Evolutionary conservation across 2,113 vertebrate species (phyloP).

Genomic region (Chionodraco myersi): DNA sequence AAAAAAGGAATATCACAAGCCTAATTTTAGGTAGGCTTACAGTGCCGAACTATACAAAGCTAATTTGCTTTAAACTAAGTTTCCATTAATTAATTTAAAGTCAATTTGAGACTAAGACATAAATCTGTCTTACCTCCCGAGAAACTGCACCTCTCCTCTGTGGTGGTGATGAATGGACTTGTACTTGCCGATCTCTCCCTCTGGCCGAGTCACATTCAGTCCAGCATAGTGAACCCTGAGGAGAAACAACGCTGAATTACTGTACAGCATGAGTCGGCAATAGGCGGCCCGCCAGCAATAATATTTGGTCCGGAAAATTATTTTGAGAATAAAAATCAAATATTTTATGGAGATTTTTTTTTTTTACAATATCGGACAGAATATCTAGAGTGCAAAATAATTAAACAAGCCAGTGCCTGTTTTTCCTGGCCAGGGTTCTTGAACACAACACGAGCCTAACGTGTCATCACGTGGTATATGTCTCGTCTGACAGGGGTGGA

Average conservation of each 20-base stretch:
- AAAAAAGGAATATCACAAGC: neutral
- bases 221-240: constrained; percentile 91
- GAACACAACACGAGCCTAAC: no score
- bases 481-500: no score
- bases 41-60: neutral
- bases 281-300: no score
- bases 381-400: no score
- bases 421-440: no score
- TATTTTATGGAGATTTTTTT: no score
- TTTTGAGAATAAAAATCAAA: no score
- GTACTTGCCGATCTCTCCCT: constrained; percentile 95
- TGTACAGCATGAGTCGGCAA: neutral
- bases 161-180: constrained; percentile 98
- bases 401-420: no score
- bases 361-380: no score
- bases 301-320: no score
- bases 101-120: neutral
- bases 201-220: constrained; percentile 92
- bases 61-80: neutral
- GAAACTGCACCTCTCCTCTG: constrained; percentile 95
- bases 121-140: constrained; percentile 87
- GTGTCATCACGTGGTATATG: no score
- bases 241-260: constrained; percentile 7
- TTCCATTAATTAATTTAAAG: neutral
- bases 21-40: neutral